Evolutionary conservation across 2,113 vertebrate species (phyloP).

Genomic region (Oncorhynchus nerka): DNA sequence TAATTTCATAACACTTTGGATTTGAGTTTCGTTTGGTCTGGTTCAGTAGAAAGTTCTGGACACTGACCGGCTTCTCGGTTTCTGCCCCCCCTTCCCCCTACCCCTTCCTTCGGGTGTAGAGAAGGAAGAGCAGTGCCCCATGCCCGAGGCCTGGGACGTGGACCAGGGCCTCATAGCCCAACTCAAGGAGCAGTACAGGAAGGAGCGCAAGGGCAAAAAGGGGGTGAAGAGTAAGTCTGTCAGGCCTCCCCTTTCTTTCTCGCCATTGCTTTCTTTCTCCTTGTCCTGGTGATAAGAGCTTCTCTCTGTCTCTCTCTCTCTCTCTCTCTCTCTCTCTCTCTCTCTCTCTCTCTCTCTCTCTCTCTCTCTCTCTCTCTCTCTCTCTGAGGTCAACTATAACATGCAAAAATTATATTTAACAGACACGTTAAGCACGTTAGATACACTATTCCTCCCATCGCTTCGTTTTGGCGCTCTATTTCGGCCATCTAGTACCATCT

Average conservation of each 20-base stretch:
- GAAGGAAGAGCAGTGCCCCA: conserved; percentile 91
- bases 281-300: neutral
- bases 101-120: conserved; percentile 74
- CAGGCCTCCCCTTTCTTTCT: conserved; percentile 5
- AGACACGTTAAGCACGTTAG: too few species aligned
- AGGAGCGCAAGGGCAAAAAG: conserved; percentile 99
- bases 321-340: too few species aligned
- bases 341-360: conserved; percentile 2
- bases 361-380: too few species aligned
- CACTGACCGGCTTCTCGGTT: conserved; percentile 27
- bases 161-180: conserved; percentile 99
- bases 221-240: conserved; percentile 99
- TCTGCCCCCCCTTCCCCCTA: conserved; percentile 74
- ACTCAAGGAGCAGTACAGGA: conserved; percentile 99
- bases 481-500: too few species aligned
- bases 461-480: too few species aligned
- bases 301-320: conserved; percentile 58
- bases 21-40: too few species aligned
- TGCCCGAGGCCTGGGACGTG: conserved; percentile 98
- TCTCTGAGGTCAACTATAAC: too few species aligned
- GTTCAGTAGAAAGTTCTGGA: too few species aligned
- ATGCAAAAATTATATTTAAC: too few species aligned
- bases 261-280: conserved; percentile 31
- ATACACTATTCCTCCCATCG: too few species aligned
- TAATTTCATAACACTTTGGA: too few species aligned